Percentiles rank a stretch among this genome's conserved stretches.
These are phyloP conservation scores for Noctua comes DNA, from an alignment of 2,888 invertebrate species.

Conservation along the genomic window DNA sequence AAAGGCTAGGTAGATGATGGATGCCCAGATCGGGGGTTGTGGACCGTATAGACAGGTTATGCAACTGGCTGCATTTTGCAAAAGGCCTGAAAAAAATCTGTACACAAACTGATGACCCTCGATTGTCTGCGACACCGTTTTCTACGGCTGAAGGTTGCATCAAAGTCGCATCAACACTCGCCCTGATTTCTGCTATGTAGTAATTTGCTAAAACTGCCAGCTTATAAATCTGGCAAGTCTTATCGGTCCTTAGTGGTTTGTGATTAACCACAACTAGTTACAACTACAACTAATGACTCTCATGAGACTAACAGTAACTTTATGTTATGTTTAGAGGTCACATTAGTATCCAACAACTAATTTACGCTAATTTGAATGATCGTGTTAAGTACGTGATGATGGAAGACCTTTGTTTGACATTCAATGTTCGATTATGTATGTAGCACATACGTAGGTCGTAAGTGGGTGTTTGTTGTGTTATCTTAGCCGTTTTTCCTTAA, in stretches of 20 bases:
- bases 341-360: conserved; percentile 40
- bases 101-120: background rate
- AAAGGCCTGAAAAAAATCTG: background rate
- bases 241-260: conserved; percentile 28
- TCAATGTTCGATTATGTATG: conserved; percentile 26
- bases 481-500: conserved; percentile 21
- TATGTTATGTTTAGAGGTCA: conserved; percentile 10
- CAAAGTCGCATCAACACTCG: background rate
- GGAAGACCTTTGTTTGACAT: conserved; percentile 49
- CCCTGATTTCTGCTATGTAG: background rate
- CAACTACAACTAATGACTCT: conserved; percentile 8
- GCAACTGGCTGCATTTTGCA: background rate
- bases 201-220: background rate
- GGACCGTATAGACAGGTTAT: background rate
- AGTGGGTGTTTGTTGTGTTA: conserved; percentile 3
- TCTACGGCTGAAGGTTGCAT: background rate
- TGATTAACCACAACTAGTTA: background rate
- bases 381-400: conserved; percentile 52
- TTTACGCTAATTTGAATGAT: conserved; percentile 40
- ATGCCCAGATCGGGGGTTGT: background rate
- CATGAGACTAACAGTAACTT: background rate
- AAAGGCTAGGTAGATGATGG: background rate
- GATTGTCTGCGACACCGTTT: background rate
- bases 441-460: conserved; percentile 26
- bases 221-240: conserved; percentile 17